Evolutionary conservation across 2,113 vertebrate species (phyloP), one percentile per base, ranked within the genome.

Genomic region (Periophthalmus modestus): DNA sequence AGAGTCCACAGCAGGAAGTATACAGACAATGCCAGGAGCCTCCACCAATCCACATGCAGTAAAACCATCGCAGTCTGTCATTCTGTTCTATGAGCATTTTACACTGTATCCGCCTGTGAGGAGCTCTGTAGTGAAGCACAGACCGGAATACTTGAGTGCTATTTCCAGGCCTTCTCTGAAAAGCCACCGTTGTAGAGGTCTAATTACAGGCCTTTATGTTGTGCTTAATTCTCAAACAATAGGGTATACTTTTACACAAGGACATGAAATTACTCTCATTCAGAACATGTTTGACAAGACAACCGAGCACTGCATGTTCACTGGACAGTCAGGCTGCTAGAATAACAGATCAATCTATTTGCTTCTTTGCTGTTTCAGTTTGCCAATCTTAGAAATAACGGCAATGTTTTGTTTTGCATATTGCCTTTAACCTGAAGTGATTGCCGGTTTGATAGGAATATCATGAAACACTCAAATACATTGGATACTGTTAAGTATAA

Each of bases 171-270:
- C 84, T 85, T 83, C 84, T 88, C 86, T 92, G 87, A 92, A 92
- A 87, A 93, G 89, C 90, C 75, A 74, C 92, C 91, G 92, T 92
- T 93, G 90, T 91, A 87, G 89, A 89, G 87, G 72, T 94, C 87
- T 93, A 93, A 94, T 94, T 93, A 93, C 86, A 93, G 91, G 85
- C 91, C 89, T 85, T 78, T 91, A 91, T 69, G 80, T 88, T 89
- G 89, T 83, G 91, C 90, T 93, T 94, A 94, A 94, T 94, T 94
- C 90, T 90, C 88, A 94, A 94, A 95, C 93, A 95, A 94, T 93
- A 90, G 91, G 91, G 92, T 91, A 82, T 91, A 88, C 88, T 92
- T 91, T 92, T 90, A 92, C 85, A 91, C 85, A 86, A 90, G 84
- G 86, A 88, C 88, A 89, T 89, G 85, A 86, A 91, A 93, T 91